Conservation (phyloP, 2,888 invertebrate genomes). For the Zhuqinia jingwanae region DNA sequence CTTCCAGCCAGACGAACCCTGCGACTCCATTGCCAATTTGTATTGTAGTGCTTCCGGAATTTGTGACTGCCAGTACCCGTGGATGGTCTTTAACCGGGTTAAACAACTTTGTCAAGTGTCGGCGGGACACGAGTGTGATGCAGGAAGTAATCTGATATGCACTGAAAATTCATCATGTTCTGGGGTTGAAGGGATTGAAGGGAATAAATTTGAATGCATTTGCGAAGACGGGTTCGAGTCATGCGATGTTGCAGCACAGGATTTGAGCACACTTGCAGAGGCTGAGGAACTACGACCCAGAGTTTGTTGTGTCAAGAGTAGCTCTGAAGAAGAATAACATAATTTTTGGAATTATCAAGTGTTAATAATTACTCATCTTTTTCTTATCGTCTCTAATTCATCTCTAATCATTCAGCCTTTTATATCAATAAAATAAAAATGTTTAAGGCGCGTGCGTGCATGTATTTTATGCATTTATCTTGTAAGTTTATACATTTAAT, state of each 20-base stretch:
- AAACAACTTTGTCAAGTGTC: slow-evolving; percentile 65
- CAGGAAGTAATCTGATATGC: slow-evolving; percentile 54
- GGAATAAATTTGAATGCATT: slow-evolving; percentile 59
- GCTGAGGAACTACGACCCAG: slow-evolving; percentile 36
- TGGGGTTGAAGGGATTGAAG: slow-evolving; percentile 40
- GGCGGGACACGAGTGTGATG: slow-evolving; percentile 68
- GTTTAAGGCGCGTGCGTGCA: no score
- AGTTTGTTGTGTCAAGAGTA: slow-evolving; percentile 41
- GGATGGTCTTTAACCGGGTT: slow-evolving; percentile 64
- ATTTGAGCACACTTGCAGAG: neutral
- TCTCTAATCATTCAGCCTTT: no score
- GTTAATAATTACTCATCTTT: no score
- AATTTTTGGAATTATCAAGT: no score
- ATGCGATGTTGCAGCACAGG: slow-evolving; percentile 8
- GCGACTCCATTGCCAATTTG: slow-evolving; percentile 54
- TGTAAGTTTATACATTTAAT: no score
- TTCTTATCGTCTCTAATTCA: no score
- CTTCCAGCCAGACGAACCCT: slow-evolving; percentile 52
- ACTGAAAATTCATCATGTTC: slow-evolving; percentile 68
- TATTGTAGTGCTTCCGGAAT: slow-evolving; percentile 54
- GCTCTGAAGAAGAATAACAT: slow-evolving; percentile 55
- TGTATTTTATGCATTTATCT: no score
- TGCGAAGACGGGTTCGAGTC: slow-evolving; percentile 63
- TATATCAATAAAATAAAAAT: no score
- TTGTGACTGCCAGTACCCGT: slow-evolving; percentile 69